These are phyloP conservation scores for Osmoderma eremita DNA, from an alignment of 2,888 invertebrate species.

Conservation along the genomic window DNA sequence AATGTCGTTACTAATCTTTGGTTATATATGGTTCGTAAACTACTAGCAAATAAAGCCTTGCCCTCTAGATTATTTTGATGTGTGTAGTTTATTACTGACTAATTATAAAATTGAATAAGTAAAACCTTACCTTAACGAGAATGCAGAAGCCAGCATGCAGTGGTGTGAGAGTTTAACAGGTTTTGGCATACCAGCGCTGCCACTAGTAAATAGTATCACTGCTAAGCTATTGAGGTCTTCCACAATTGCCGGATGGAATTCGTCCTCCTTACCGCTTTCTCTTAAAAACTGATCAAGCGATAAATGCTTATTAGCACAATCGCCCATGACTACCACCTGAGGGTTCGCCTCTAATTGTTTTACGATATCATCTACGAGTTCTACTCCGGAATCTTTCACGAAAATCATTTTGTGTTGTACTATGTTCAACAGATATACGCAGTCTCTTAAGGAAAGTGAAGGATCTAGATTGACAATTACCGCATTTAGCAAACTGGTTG, in stretches of 20 bases:
- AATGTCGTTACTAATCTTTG: no score
- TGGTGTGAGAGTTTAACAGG: slow-evolving; percentile 36
- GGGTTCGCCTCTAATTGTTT: slow-evolving; percentile 32
- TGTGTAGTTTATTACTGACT: no score
- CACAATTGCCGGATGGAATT: slow-evolving; percentile 38
- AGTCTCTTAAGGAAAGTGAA: slow-evolving; percentile 45
- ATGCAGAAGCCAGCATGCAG: neutral
- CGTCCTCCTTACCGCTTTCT: slow-evolving; percentile 35
- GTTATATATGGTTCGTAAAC: no score
- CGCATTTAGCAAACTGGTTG: slow-evolving; percentile 61
- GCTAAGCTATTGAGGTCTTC: slow-evolving; percentile 32
- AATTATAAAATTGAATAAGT: neutral
- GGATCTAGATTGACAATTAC: slow-evolving; percentile 45
- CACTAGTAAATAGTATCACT: slow-evolving; percentile 47
- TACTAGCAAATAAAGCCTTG: no score
- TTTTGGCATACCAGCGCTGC: slow-evolving; percentile 48
- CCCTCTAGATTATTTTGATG: no score
- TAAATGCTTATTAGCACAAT: slow-evolving; percentile 12
- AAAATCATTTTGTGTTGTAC: slow-evolving; percentile 56
- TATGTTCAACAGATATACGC: slow-evolving; percentile 47
- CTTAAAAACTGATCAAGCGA: slow-evolving; percentile 5
- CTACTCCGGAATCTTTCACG: slow-evolving; percentile 50
- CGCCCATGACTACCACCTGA: slow-evolving; percentile 38
- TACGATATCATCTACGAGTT: slow-evolving; percentile 51
- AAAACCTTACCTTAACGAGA: slow-evolving; percentile 16